Percentiles rank a stretch among this genome's conserved stretches.
phyloP scores from a whole-genome alignment of 2,113 vertebrate genomes.

The Hylia prasina region DNA sequence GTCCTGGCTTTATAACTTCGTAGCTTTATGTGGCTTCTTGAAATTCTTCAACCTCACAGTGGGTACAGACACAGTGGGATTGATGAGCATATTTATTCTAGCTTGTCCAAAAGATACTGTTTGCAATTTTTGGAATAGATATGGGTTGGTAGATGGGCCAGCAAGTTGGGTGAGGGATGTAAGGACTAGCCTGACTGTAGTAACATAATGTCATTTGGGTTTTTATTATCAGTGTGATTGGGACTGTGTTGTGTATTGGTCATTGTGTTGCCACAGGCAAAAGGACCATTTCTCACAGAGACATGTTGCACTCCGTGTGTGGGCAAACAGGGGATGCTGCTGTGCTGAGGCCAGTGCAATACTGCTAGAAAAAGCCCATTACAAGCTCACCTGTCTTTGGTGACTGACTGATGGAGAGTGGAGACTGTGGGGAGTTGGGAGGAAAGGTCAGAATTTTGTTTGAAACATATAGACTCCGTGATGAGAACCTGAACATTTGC shows the following conservation, averaged over 20 bases:
- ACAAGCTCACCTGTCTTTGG: not conserved
- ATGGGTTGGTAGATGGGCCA: not conserved
- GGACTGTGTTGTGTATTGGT: not conserved
- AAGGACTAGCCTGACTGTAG: not conserved
- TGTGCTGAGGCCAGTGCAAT: not conserved
- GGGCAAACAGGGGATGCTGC: not conserved
- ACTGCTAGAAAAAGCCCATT: not conserved
- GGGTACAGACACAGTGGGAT: not conserved
- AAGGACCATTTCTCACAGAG: not conserved
- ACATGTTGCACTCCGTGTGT: fast-evolving
- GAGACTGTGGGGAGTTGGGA: not conserved
- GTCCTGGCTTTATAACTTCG: not conserved
- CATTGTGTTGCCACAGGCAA: not conserved
- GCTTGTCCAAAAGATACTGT: not conserved
- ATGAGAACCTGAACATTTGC: not conserved
- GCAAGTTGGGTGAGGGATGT: not conserved
- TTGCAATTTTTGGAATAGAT: not conserved
- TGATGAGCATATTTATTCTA: not conserved
- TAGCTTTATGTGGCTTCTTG: not conserved
- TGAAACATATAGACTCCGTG: not conserved
- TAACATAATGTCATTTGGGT: not conserved
- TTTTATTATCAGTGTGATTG: not conserved
- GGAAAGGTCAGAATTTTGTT: not conserved
- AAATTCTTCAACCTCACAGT: not conserved
- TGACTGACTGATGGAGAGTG: not conserved